Evolutionary conservation across 2,797 vertebrate species (phyloP).

Genomic region (Okamejei kenojei): DNA sequence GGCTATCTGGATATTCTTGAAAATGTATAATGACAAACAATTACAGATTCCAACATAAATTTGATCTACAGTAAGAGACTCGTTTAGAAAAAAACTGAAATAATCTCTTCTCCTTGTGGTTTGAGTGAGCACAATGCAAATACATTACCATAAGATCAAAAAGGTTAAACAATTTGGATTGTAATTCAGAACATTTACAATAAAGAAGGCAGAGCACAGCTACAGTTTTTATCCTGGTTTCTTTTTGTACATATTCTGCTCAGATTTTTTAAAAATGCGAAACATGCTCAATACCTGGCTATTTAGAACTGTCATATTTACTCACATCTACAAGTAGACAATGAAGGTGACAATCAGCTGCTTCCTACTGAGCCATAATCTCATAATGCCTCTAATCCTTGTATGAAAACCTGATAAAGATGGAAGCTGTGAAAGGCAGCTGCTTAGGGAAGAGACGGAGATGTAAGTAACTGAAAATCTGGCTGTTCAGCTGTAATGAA

Average conservation of each 20-base stretch:
- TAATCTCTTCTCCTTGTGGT: neutral
- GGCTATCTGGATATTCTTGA: neutral
- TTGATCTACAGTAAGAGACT: neutral
- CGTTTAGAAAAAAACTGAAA: neutral
- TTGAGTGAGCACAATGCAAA: constrained; percentile 2
- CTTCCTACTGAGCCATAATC: constrained; percentile 59
- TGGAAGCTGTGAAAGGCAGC: constrained; percentile 45
- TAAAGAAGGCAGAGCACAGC: neutral
- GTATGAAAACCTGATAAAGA: constrained; percentile 54
- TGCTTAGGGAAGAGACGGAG: constrained; percentile 31
- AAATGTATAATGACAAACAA: neutral
- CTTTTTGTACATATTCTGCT: neutral
- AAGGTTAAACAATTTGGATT: constrained; percentile 16
- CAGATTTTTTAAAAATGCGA: neutral
- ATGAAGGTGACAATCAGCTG: constrained; percentile 53
- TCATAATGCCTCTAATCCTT: constrained; percentile 63
- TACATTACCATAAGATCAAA: neutral
- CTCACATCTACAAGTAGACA: constrained; percentile 36
- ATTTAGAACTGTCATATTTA: constrained; percentile 35
- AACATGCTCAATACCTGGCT: constrained; percentile 24
- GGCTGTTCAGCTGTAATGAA: constrained; percentile 40
- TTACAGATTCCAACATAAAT: neutral
- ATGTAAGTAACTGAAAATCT: constrained; percentile 37
- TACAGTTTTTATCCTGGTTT: neutral
- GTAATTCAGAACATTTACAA: neutral